Evolutionary conservation across 64 coral and sea anemone species (phyloP), one percentile per base, ranked within the genome.

Genomic region (Anthopleura sola): DNA sequence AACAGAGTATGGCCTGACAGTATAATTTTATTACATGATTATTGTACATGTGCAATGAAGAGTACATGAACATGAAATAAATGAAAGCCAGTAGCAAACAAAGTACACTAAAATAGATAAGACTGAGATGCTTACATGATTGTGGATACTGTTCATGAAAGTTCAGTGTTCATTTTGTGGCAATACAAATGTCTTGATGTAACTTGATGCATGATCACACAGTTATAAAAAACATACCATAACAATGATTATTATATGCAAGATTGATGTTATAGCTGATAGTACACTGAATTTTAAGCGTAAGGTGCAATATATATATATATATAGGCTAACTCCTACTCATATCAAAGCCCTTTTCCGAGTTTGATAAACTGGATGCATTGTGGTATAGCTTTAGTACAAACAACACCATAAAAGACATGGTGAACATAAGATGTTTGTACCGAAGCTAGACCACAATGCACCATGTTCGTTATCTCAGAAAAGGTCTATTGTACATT

Each of bases 121-220:
- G 26, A 32, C 66, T 71, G 29, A 32, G 28, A 71, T 71, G 29
- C 14, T 71, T 34, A 71, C 66, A 71, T 71, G 66, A 71, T 71
- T 71, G 66, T 24, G 24, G 58, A 31, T 9, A 71, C 14, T 1
- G n/a, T 71, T 36, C 29, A 34, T 71, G 66, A 71, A 71, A 71
- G 66, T 69, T 69, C 66, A 71, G 15, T 71, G 66, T 71, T 71
- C 66, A 71, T 62, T 62, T n/a, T 71, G 66, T 71, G 66, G 16
- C 16, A 13, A 71, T 32, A 71, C 66, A 71, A n/a, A 62, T 62
- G 58, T 34, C 66, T 71, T 71, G 8, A n/a, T 32, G n/a, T 71
- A 16, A 1, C n/a, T 16, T 71, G n/a, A 34, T 71, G n/a, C n/a
- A 71, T 34, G 28, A 16, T 14, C 29, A 71, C 13, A 71, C 28